Percentiles rank a stretch among this genome's conserved stretches.
phyloP scores from a whole-genome alignment of 1,140 invertebrate species.

The Temnothorax curvispinosus region DNA sequence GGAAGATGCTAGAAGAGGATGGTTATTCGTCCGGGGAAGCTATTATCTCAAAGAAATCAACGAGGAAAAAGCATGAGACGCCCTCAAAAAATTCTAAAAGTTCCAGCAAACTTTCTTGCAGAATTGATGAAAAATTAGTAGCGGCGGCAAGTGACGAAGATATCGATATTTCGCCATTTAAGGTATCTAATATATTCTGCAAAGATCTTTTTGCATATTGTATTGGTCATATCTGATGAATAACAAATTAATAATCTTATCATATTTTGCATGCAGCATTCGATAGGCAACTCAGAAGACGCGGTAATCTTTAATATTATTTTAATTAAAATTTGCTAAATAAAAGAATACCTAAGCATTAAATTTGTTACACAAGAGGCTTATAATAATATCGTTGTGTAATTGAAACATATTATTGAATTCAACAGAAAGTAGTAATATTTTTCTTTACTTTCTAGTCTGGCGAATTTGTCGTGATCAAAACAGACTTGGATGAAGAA shows the following conservation, averaged over 20 bases:
- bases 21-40: constrained; percentile 74
- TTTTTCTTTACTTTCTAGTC: constrained; percentile 87
- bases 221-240: neutral
- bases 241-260: constrained; percentile 20
- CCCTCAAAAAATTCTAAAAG: constrained; percentile 68
- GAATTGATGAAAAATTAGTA: constrained; percentile 82
- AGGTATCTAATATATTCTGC: constrained; percentile 74
- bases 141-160: constrained; percentile 81
- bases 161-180: constrained; percentile 84
- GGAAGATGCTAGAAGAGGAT: constrained; percentile 77
- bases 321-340: constrained; percentile 22
- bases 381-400: constrained; percentile 33
- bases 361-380: neutral
- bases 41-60: constrained; percentile 72
- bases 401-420: neutral
- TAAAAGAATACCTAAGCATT: neutral
- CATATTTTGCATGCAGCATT: constrained; percentile 78
- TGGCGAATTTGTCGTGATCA: constrained; percentile 94
- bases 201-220: neutral
- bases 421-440: constrained; percentile 18
- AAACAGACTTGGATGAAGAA: constrained; percentile 90
- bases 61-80: constrained; percentile 77
- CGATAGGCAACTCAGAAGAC: constrained; percentile 73
- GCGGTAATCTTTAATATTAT: constrained; percentile 75
- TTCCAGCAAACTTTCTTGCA: constrained; percentile 72